phyloP scores from a whole-genome alignment of 2,113 vertebrate genomes.

The Melanerpes aurifrons region DNA sequence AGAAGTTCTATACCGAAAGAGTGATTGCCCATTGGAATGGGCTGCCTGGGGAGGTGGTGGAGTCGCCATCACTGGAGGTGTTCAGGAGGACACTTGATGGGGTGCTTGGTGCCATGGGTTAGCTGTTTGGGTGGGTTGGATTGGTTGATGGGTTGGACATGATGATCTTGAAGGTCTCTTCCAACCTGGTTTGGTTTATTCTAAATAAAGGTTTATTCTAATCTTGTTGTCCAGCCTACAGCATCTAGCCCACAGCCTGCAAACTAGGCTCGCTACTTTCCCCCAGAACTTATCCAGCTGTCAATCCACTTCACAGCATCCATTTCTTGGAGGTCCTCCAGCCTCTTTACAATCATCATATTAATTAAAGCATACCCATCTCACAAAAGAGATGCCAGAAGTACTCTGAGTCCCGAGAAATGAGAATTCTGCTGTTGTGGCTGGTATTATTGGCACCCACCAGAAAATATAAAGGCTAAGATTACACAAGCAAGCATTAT shows the following conservation, averaged over 20 bases:
- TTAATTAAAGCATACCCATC: background rate
- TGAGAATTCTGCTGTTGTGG: rapidly evolving
- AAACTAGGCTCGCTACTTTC: background rate
- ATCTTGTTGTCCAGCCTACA: background rate
- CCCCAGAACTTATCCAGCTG: background rate
- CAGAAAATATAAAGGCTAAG: background rate
- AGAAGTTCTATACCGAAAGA: no score
- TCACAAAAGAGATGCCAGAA: background rate
- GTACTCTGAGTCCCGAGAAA: background rate
- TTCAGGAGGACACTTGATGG: no score
- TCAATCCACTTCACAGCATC: background rate
- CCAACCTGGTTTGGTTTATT: no score
- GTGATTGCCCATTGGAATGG: no score
- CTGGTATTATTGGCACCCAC: background rate
- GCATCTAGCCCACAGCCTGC: background rate
- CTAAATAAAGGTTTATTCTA: background rate
- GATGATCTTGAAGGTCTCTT: no score
- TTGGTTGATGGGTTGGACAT: no score
- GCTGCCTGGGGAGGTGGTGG: no score
- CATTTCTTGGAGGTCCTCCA: background rate
- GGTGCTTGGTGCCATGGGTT: no score
- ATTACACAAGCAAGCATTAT: background rate
- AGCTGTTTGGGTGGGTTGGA: no score
- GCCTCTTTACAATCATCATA: background rate
- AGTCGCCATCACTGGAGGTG: no score